Base-by-base conservation (phyloP, 2,888 invertebrate species). In the Glaucopsyche alexis region DNA sequence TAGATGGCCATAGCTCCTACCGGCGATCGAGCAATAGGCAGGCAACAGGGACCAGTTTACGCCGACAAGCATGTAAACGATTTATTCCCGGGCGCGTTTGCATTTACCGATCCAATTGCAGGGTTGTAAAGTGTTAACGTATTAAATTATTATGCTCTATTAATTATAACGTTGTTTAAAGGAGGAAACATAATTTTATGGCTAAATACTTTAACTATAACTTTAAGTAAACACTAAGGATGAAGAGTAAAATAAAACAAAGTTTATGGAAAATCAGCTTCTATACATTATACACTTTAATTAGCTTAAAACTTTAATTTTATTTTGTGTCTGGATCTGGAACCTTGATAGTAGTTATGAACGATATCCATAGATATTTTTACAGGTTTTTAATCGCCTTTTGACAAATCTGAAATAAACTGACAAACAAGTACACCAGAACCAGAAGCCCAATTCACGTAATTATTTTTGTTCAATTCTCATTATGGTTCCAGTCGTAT, bases 21-120 rank as follows among this genome's bases (percentile, higher is more conserved):
- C 84, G 85, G 85, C 80, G 81, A 82, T 79, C 79, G 78, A 77
- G 82, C 80, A 76, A 81, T 81, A 81, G 81, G 82, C 80, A 81
- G 79, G 81, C 84, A 83, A 84, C 85, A 83, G 85, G 80, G 91
- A 92, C 92, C 92, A 91, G 92, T 92, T 92, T 93, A 91, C 90
- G 90, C 91, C 90, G 91, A 93, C 92, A 91, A 91, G 86, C 91
- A 91, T 93, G 92, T 93, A 93, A 93, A 92, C 92, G 90, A 93
- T 92, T 92, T 91, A 92, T 92, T 89, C 90, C 88, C 85, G 84
- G 87, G 85, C 83, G 90, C 86, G 90, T 91, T 91, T 91, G 91
- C 91, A 91, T 93, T 91, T 89, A 88, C 85, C 85, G 91, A 90
- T 89, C 88, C 85, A 87, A 85, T 89, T 86, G 85, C 85, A 91